Evolutionary conservation across 2,113 vertebrate genomes (phyloP).

Genomic region (Percopsis transmontana): DNA sequence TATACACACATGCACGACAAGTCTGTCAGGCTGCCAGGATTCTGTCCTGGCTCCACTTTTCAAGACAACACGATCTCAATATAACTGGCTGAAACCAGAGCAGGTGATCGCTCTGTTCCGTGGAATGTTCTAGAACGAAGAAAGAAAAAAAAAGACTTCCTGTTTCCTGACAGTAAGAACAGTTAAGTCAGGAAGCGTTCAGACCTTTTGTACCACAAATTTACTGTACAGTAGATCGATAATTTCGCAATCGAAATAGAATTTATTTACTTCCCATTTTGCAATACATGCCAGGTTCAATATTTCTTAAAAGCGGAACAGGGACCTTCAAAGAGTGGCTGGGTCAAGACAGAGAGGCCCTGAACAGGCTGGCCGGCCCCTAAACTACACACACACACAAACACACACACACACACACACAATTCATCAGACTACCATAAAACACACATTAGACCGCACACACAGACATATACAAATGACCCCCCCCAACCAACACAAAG

Average conservation of each 20-base stretch:
- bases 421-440: not conserved
- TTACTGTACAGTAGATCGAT: too few species aligned
- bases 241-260: constrained; percentile 1
- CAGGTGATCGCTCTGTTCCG: constrained; percentile 43
- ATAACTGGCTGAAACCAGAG: constrained; percentile 76
- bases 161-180: constrained; percentile 36
- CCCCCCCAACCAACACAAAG: not conserved
- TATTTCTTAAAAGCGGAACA: constrained; percentile 25
- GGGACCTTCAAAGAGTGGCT: constrained; percentile 32
- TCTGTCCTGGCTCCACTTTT: constrained; percentile 62
- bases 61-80: constrained; percentile 71
- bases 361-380: constrained; percentile 37
- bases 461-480: constrained; percentile 7
- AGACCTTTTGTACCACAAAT: too few species aligned
- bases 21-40: constrained; percentile 66
- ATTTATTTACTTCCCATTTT: not conserved
- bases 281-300: not conserved
- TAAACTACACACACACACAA: constrained; percentile 32
- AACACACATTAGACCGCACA: not conserved
- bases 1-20: constrained; percentile 32
- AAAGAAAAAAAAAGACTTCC: constrained; percentile 40
- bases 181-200: too few species aligned
- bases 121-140: constrained; percentile 58
- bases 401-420: constrained; percentile 20
- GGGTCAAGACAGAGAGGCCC: constrained; percentile 32